Percentiles rank a stretch among this genome's conserved stretches.
phyloP scores from a whole-genome alignment of 2,797 vertebrate genomes.

The Sphaeramia orbicularis region DNA sequence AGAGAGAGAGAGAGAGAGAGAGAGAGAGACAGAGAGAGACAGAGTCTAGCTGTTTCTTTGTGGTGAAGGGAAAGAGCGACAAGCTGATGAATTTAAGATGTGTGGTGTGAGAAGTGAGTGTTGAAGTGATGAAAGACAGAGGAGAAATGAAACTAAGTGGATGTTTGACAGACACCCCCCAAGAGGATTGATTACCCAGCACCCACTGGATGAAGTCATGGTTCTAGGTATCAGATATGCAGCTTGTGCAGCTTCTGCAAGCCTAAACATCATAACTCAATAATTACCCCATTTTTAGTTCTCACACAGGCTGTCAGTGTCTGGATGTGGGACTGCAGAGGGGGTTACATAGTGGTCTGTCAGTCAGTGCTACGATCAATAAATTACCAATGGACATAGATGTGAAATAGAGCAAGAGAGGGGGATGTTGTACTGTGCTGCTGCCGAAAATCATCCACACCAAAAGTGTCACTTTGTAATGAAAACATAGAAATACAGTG shows the following conservation, averaged over 20 bases:
- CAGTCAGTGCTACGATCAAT: slow-evolving; percentile 76
- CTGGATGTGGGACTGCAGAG: slow-evolving; percentile 26
- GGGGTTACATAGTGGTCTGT: slow-evolving; percentile 52
- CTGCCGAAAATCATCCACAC: slow-evolving; percentile 14
- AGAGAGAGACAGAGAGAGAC: slow-evolving; percentile 12
- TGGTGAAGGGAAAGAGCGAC: not conserved
- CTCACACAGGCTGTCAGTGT: slow-evolving; percentile 50
- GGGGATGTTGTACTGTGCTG: slow-evolving; percentile 23
- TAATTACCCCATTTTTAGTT: slow-evolving; percentile 69
- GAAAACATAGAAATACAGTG: no score
- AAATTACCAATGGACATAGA: slow-evolving; percentile 50
- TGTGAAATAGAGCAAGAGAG: slow-evolving; percentile 55
- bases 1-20: slow-evolving; percentile 29
- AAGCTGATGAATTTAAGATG: not conserved
- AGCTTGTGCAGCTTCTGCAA: slow-evolving; percentile 43
- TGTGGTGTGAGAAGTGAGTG: not conserved
- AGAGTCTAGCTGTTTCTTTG: not conserved
- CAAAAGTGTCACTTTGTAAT: no score
- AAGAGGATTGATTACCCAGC: slow-evolving; percentile 42
- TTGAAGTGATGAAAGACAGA: slow-evolving; percentile 23
- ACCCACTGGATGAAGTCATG: slow-evolving; percentile 48
- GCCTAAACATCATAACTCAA: slow-evolving; percentile 61
- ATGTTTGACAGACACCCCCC: slow-evolving; percentile 37
- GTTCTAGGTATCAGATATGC: slow-evolving; percentile 57
- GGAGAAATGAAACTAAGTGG: slow-evolving; percentile 45